Evolutionary conservation across 2,797 vertebrate species (phyloP).

Genomic region (Serranus cabrilla): DNA sequence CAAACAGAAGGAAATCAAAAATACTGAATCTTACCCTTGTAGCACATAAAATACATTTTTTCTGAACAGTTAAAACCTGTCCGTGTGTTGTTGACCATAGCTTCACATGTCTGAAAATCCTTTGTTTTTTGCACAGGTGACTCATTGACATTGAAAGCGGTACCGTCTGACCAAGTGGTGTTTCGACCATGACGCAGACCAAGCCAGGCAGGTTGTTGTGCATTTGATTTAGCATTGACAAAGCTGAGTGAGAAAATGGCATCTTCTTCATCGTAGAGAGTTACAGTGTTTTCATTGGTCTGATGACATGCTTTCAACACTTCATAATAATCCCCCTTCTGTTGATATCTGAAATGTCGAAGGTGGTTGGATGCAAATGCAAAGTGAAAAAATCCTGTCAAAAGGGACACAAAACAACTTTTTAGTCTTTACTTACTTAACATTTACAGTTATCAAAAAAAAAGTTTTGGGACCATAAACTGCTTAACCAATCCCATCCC

Average conservation of each 20-base stretch:
- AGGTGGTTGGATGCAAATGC: constrained; percentile 33
- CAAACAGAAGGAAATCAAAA: neutral
- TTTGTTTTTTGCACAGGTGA: fast-evolving
- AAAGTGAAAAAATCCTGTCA: constrained; percentile 43
- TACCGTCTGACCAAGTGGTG: constrained; percentile 47
- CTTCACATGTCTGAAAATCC: constrained; percentile 19
- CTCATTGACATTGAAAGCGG: fast-evolving
- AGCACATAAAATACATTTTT: constrained; percentile 53
- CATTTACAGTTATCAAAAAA: fast-evolving
- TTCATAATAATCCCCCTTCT: fast-evolving
- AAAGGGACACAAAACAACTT: neutral
- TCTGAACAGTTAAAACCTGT: neutral
- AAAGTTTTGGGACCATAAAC: neutral
- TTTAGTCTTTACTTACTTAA: neutral
- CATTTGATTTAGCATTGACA: fast-evolving
- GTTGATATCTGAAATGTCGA: neutral
- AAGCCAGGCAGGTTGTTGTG: constrained; percentile 33
- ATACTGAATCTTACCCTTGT: constrained; percentile 44
- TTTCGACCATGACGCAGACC: fast-evolving
- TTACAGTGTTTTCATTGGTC: fast-evolving
- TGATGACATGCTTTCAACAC: fast-evolving
- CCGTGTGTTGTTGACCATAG: neutral
- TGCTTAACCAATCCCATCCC: neutral
- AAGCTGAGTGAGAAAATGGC: fast-evolving
- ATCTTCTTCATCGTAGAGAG: constrained; percentile 53